Evolutionary conservation across 1,140 invertebrate species (phyloP), one percentile per base, ranked within the genome.

Genomic region (Acarapis woodi): DNA sequence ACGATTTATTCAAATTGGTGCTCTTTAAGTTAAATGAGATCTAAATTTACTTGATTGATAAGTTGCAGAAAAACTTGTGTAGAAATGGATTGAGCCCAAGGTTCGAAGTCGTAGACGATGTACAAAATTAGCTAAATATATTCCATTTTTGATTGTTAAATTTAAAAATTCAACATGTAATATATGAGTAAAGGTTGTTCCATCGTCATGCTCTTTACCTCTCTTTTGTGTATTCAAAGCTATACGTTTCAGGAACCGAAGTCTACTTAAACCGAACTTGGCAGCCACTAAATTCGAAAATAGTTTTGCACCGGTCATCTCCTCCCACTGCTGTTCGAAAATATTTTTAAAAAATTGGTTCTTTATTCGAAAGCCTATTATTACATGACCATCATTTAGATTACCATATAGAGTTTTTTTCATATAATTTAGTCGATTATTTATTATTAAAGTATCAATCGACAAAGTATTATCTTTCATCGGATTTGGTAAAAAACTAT

Each of bases 1-100:
- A 52, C 63, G 72, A 26, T 93, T 80, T 52, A 79, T 77, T 44
- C 71, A 83, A 53, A 73, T 94, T 50, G 83, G 83, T 21, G 79
- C 72, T 53, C 63, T 88, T 47, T 85, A 65, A 60, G 39, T 21
- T 20, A 38, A 38, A 35, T n/a, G n/a, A n/a, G n/a, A n/a, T n/a
- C n/a, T n/a, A 14, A 14, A 28, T 14, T 8, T 28, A 28, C 8
- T 28, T 14, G 14, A 28, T 8, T 14, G 8, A 9, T 28, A 28
- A 28, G 8, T 28, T 28, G 14, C 25, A 28, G 8, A 8, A 28
- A 28, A 8, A 9, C 8, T 14, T 9, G 8, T 43, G 37, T 60
- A 60, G 1, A 58, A 51, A 1, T 55, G 54, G 6, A 60, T 40
- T 40, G 51, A 58, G 2, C 53, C 54, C 10, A 50, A 50, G 48